Evolutionary conservation across 1,140 invertebrate genomes (phyloP).

Genomic region (Parasteatoda tepidariorum): DNA sequence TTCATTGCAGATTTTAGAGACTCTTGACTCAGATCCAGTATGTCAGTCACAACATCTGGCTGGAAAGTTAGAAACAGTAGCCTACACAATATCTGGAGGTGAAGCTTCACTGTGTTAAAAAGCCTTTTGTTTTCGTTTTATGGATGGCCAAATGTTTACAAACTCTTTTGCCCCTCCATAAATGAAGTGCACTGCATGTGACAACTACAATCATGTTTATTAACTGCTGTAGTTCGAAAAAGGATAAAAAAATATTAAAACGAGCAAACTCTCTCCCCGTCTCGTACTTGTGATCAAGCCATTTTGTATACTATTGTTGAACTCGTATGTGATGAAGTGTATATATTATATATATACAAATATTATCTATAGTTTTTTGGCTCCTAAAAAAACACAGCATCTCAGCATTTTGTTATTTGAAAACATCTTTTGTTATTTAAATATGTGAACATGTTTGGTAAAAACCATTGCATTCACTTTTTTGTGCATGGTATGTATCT

Average conservation of each 20-base stretch:
- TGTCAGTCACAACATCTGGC: constrained; percentile 89
- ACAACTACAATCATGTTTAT: constrained; percentile 39
- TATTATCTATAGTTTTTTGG: constrained; percentile 55
- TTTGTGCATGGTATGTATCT: constrained; percentile 33
- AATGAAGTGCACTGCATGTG: constrained; percentile 3
- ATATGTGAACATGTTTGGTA: neutral
- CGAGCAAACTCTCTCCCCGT: neutral
- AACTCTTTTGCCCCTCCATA: constrained; percentile 15
- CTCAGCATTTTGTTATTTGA: neutral
- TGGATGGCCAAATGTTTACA: constrained; percentile 13
- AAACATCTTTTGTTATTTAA: neutral
- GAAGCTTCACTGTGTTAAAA: constrained; percentile 64
- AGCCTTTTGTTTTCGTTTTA: neutral
- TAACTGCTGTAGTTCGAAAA: constrained; percentile 23
- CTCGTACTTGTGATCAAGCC: constrained; percentile 49
- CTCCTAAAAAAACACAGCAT: neutral
- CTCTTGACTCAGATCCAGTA: constrained; percentile 82
- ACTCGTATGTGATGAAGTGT: neutral
- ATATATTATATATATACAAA: constrained; percentile 49
- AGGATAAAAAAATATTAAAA: neutral
- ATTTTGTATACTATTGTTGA: constrained; percentile 39
- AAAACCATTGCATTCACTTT: neutral
- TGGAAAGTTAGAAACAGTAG: constrained; percentile 89
- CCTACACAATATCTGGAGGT: constrained; percentile 80
- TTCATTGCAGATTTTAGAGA: constrained; percentile 78